Evolutionary conservation across 2,888 invertebrate species (phyloP), one percentile per base, ranked within the genome.

Genomic region (Brachyopa scutellaris): DNA sequence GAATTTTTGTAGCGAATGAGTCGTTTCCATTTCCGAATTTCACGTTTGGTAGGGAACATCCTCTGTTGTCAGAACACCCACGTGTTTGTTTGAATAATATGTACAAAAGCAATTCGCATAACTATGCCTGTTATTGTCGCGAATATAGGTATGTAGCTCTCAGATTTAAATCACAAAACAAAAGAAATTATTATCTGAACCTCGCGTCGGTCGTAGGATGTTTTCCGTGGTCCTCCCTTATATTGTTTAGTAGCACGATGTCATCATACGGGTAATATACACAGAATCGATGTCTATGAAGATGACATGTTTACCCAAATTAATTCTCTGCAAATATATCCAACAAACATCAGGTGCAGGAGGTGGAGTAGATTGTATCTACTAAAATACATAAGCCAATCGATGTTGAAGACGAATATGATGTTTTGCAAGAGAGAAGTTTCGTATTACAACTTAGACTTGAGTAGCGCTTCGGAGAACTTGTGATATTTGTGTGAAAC

Each of bases 141-240:
- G 11, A 42, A 40, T 26, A n/a, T n/a, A n/a, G n/a, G n/a, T n/a
- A n/a, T n/a, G n/a, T 40, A 29, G 21, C 45, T 6, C n/a, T 36
- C 33, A 49, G 33, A 47, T 49, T 59, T 70, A 40, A 51, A 59
- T 61, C 40, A 61, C 40, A 61, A 70, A 40, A 42, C 23, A 29
- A 70, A n/a, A n/a, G n/a, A n/a, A n/a, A n/a, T n/a, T n/a, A 70
- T 61, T 61, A 59, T 70, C 51, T 42, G 51, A 61, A 70, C 61
- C n/a, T n/a, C n/a, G n/a, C n/a, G n/a, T n/a, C n/a, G n/a, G n/a
- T n/a, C n/a, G n/a, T n/a, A n/a, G 3, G 38, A 31, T 40, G 36
- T 8, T 29, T 15, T 13, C 19, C 17, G 29, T 21, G n/a, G 31
- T 49, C 38, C 31, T 29, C 33, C 49, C 15, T 36, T 23, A n/a